These are phyloP conservation scores for Mungos mungo DNA, from an alignment of 2,113 vertebrate species.

Conservation along the genomic window DNA sequence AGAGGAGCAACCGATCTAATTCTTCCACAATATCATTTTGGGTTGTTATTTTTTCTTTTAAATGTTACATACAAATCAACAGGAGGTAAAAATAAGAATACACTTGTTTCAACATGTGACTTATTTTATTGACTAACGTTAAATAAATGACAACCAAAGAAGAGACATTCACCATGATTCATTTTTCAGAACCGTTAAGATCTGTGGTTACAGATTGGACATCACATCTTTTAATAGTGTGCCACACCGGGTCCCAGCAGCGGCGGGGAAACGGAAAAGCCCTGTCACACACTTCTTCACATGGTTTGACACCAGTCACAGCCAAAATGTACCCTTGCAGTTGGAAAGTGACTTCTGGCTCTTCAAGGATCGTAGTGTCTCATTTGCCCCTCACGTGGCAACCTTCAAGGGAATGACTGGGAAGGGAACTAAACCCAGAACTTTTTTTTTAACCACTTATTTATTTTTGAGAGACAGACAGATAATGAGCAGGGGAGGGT, in stretches of 20 bases:
- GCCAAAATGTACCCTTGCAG: background rate
- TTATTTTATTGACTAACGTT: slow-evolving; percentile 57
- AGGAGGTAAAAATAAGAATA: slow-evolving; percentile 11
- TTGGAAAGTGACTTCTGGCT: background rate
- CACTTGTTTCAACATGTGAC: slow-evolving; percentile 12
- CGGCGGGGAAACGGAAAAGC: no score
- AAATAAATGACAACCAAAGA: slow-evolving; percentile 52
- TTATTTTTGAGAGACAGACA: no score
- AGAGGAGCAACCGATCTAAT: background rate
- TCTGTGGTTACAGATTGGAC: background rate
- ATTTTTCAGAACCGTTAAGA: background rate
- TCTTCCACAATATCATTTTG: background rate
- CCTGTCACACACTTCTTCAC: background rate
- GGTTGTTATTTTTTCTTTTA: slow-evolving; percentile 1
- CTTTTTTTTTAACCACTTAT: no score
- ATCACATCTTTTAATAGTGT: background rate
- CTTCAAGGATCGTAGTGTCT: background rate
- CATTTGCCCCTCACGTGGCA: background rate
- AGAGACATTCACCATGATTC: background rate
- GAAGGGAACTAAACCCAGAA: background rate
- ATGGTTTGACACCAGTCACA: background rate
- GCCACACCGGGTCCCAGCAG: background rate
- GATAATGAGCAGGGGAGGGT: no score
- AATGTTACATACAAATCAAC: background rate
- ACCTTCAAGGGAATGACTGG: background rate